These are phyloP conservation scores for Amorpha juglandis DNA, from an alignment of 2,888 invertebrate genomes.

Conservation along the genomic window DNA sequence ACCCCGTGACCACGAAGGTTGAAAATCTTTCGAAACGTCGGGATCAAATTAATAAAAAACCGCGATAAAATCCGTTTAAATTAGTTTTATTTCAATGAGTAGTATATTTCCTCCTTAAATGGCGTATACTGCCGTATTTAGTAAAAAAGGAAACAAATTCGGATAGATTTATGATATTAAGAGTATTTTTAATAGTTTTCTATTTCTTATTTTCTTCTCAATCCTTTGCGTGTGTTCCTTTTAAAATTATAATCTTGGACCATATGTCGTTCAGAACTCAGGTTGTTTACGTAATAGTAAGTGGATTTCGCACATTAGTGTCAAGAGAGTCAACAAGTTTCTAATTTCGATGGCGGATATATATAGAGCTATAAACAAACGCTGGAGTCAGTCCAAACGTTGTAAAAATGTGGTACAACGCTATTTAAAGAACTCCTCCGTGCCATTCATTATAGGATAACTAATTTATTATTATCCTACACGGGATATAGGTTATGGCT, in stretches of 20 bases:
- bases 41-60: no score
- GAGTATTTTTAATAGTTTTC: no score
- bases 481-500: not conserved
- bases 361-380: constrained; percentile 63
- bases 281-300: constrained; percentile 10
- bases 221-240: no score
- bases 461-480: not conserved
- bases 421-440: constrained; percentile 42
- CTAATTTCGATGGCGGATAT: constrained; percentile 50
- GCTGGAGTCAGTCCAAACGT: constrained; percentile 69
- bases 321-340: constrained; percentile 47
- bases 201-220: no score
- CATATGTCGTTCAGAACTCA: not conserved
- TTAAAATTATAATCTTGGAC: not conserved
- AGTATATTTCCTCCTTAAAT: no score
- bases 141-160: no score
- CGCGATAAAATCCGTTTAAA: no score
- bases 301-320: constrained; percentile 29
- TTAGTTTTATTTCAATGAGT: no score
- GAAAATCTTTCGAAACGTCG: no score
- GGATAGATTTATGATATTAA: no score
- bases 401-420: constrained; percentile 46
- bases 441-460: constrained; percentile 37
- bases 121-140: no score
- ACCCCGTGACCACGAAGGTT: no score